A percentile compares a stretch with the other conserved stretches of the same genome.
phyloP scores from a whole-genome alignment of 2,797 vertebrate genomes.

The Tragopan temminckii region DNA sequence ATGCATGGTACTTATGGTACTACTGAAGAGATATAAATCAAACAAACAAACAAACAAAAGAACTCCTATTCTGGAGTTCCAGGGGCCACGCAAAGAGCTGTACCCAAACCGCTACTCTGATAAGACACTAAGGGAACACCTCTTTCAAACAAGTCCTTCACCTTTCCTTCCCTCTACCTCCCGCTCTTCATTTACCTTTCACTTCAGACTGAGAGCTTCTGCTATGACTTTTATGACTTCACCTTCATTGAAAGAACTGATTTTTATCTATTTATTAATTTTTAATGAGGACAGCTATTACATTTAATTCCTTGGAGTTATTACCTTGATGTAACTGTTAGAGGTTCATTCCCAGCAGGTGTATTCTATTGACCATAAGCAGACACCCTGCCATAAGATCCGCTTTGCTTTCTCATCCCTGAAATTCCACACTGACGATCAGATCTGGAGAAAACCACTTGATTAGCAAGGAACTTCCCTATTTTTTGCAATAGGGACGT shows the following conservation, averaged over 20 bases:
- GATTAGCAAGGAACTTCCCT: not conserved
- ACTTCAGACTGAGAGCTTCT: not conserved
- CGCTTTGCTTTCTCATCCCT: not conserved
- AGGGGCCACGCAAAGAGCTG: not conserved
- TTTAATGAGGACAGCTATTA: not conserved
- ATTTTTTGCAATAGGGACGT: not conserved
- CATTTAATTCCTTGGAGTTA: not conserved
- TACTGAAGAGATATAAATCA: not conserved
- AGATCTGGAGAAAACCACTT: not conserved
- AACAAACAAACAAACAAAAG: not conserved
- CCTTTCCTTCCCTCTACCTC: not conserved
- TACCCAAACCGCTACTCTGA: not conserved
- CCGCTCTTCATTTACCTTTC: not conserved
- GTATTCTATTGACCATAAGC: not conserved
- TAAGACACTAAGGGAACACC: not conserved
- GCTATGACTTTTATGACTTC: not conserved
- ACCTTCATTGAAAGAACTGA: not conserved
- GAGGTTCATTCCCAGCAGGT: not conserved
- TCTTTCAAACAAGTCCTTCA: not conserved
- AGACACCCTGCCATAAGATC: not conserved
- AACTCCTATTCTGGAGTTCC: not conserved
- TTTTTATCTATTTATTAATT: not conserved
- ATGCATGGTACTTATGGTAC: not conserved
- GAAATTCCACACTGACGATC: not conserved
- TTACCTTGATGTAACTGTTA: not conserved